Evolutionary conservation across 2,888 invertebrate genomes (phyloP), one percentile per base, ranked within the genome.

Genomic region (Helobdella robusta): DNA sequence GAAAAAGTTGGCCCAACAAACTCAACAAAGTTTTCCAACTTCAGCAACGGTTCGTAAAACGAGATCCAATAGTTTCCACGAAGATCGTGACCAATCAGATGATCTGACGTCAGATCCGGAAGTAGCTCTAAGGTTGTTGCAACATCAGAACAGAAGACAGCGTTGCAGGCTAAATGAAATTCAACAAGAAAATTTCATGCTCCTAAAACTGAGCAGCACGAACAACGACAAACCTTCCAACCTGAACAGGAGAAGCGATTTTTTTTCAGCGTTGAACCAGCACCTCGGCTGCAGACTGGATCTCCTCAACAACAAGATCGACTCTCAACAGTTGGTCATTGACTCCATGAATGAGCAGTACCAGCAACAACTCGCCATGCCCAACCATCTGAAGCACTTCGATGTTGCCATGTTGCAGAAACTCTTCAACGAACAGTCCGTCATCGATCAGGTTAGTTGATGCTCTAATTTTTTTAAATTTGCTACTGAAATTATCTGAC

Each of bases 251-350:
- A n/a, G n/a, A n/a, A n/a, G n/a, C n/a, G 32, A 25, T 56, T 56
- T 30, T 25, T 30, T 25, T n/a, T n/a, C 30, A 56, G 28, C 32
- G 30, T 28, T 30, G 28, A 5, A n/a, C 3, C 28, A 32, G 32
- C 56, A 56, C 32, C 56, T 56, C 23, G 56, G 56, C 28, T 56
- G 56, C 56, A 56, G 32, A 30, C 56, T 56, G 56, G 56, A 56
- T n/a, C n/a, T 28, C 1, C n/a, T 56, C 11, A 56, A 56, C 11
- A 56, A 56, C 56, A 56, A 25, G 25, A 56, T 56, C 56, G 32
- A 32, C 30, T 56, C 56, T 30, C 56, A 56, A 56, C 56, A 56
- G 28, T 30, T 56, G 25, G 56, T 56, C 28, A 56, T 56, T 32
- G 56, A 30, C 23, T 56, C 56, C n/a, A 5, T 56, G 23, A 56